Evolutionary conservation across 2,113 vertebrate species (phyloP).

Genomic region (Phoxinus phoxinus): DNA sequence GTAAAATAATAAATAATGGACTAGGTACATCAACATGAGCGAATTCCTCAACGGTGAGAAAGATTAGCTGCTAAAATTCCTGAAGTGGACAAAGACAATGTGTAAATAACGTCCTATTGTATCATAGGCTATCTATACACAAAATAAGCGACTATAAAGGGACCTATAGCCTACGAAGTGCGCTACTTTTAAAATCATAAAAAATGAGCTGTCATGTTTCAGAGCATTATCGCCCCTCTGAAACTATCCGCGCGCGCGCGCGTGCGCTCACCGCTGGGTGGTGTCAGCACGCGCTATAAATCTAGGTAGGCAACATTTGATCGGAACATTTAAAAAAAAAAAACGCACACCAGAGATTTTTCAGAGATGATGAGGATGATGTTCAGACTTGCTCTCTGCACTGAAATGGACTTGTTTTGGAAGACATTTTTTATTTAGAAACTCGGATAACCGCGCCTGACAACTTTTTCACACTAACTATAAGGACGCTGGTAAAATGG

Average conservation of each 20-base stretch:
- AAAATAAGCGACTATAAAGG: not conserved
- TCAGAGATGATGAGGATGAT: not conserved
- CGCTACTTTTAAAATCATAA: not conserved
- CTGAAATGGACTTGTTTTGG: conserved; percentile 21
- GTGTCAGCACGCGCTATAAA: conserved; percentile 17
- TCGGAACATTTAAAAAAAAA: not conserved
- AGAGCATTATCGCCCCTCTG: not conserved
- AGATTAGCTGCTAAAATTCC: not conserved
- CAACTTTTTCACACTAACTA: not conserved
- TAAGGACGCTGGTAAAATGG: conserved; percentile 12
- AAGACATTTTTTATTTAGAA: not conserved
- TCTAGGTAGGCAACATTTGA: not conserved
- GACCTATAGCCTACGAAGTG: not conserved
- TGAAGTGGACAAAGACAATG: not conserved
- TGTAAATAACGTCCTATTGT: not conserved
- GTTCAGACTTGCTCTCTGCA: not conserved
- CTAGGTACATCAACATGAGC: not conserved
- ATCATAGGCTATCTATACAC: not conserved
- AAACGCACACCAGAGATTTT: too few relatives aligned
- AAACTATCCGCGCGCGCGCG: too few relatives aligned
- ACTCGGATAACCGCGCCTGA: not conserved
- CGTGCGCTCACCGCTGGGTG: conserved; percentile 24
- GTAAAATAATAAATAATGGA: not conserved
- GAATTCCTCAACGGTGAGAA: not conserved
- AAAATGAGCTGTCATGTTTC: not conserved